Evolutionary conservation across 2,113 vertebrate species (phyloP).

Genomic region (Gorilla gorilla): DNA sequence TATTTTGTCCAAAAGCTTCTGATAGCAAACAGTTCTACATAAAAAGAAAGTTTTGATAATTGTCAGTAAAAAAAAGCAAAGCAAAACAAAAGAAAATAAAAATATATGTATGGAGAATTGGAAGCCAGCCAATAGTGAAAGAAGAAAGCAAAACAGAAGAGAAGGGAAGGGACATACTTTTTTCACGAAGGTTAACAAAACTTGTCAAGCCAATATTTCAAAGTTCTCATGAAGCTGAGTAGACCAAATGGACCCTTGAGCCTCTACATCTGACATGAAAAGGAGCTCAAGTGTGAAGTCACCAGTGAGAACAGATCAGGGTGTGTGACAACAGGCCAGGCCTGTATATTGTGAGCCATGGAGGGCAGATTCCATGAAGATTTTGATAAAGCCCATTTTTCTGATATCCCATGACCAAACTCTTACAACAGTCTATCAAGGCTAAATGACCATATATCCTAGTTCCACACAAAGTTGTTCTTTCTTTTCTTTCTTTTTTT

Average conservation of each 20-base stretch:
- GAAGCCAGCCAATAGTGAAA: background rate
- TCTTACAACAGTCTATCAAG: background rate
- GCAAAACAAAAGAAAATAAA: background rate
- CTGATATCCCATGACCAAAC: background rate
- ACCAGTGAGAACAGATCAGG: background rate
- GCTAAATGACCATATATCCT: background rate
- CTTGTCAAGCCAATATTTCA: background rate
- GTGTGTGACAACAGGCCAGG: background rate
- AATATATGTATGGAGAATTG: background rate
- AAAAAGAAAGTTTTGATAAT: background rate
- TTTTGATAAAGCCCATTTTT: background rate
- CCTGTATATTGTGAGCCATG: rapidly evolving
- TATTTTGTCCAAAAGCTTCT: constrained; percentile 15
- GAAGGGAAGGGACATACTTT: background rate
- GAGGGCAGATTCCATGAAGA: background rate
- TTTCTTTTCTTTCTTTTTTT: background rate
- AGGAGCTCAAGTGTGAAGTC: background rate
- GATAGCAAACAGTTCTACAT: background rate
- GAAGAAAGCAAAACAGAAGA: background rate
- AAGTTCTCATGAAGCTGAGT: background rate
- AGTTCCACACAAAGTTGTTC: background rate
- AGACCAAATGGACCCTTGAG: background rate
- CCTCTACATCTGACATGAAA: background rate
- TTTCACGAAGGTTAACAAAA: background rate
- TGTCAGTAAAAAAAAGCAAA: background rate